Percentiles rank a stretch among this genome's conserved stretches.
Evolutionary conservation across 1,140 invertebrate genomes (phyloP).

Genomic region (Drosophila parvula): DNA sequence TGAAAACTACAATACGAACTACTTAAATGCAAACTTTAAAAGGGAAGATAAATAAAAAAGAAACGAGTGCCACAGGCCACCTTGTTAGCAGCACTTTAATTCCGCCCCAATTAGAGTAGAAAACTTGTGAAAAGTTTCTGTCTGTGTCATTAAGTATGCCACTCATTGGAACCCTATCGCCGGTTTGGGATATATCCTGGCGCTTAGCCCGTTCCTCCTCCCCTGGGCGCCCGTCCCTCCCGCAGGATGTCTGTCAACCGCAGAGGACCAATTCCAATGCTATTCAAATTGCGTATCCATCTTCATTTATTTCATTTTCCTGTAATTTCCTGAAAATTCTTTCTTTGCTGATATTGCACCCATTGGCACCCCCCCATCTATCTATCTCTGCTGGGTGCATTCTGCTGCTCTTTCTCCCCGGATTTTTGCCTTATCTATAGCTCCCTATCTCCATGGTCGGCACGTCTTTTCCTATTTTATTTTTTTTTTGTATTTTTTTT

Average conservation of each 20-base stretch:
- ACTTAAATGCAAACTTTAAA: not conserved
- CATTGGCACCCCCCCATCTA: not conserved
- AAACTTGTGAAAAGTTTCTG: conserved; percentile 49
- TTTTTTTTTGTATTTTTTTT: conserved; percentile 23
- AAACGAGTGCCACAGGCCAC: not conserved
- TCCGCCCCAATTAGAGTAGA: conserved; percentile 44
- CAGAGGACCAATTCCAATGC: conserved; percentile 70
- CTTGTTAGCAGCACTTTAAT: conserved; percentile 10
- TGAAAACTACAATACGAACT: no score
- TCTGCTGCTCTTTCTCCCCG: not conserved
- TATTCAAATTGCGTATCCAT: conserved; percentile 82
- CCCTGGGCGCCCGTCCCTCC: not conserved
- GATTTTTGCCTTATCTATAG: conserved; percentile 16
- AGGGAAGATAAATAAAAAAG: not conserved
- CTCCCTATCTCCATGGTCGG: conserved; percentile 28
- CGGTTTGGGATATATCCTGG: not conserved
- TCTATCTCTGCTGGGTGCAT: not conserved
- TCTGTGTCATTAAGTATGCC: conserved; percentile 47
- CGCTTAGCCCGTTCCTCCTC: no score
- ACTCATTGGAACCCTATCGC: conserved; percentile 18
- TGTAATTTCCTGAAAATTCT: conserved; percentile 78
- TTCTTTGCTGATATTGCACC: conserved; percentile 66
- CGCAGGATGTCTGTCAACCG: conserved; percentile 50
- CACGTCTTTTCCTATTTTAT: conserved; percentile 52
- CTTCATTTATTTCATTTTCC: conserved; percentile 83